Percentiles rank a stretch among this genome's conserved stretches.
Conservation (phyloP, 2,888 invertebrate genomes). For the Melanotus villosus region DNA sequence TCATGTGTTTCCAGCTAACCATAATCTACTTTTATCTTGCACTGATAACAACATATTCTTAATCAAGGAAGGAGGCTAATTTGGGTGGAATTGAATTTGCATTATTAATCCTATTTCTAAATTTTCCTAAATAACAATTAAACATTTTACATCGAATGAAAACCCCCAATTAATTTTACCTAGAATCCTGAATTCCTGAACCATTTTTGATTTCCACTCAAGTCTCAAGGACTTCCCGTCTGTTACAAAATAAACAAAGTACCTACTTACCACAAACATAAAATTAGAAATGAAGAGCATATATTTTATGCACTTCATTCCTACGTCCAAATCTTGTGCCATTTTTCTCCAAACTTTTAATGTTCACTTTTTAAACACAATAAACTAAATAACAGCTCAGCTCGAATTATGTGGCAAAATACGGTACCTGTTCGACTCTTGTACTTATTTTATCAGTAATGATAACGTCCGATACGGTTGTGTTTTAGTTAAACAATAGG, state of each 20-base stretch:
- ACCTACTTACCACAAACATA: constrained; percentile 74
- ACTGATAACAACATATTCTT: not conserved
- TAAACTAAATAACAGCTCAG: not conserved
- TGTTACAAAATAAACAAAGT: not conserved
- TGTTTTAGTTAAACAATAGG: constrained; percentile 10
- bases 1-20: not conserved
- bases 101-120: too few species aligned
- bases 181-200: too few species aligned
- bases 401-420: not conserved
- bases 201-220: too few species aligned
- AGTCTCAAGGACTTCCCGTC: too few species aligned
- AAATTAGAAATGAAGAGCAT: constrained; percentile 78
- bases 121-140: too few species aligned
- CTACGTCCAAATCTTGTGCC: constrained; percentile 70
- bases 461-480: constrained; percentile 7
- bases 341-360: constrained; percentile 51
- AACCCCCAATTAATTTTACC: too few species aligned
- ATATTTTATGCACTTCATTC: constrained; percentile 77
- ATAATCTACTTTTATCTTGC: not conserved
- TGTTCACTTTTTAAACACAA: not conserved
- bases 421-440: constrained; percentile 10
- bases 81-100: not conserved
- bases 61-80: constrained; percentile 1
- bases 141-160: too few species aligned
- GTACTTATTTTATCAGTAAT: constrained; percentile 4